A percentile compares a stretch with the other conserved stretches of the same genome.
Conservation (phyloP, 2,888 invertebrate genomes). For the Limenitis camilla region DNA sequence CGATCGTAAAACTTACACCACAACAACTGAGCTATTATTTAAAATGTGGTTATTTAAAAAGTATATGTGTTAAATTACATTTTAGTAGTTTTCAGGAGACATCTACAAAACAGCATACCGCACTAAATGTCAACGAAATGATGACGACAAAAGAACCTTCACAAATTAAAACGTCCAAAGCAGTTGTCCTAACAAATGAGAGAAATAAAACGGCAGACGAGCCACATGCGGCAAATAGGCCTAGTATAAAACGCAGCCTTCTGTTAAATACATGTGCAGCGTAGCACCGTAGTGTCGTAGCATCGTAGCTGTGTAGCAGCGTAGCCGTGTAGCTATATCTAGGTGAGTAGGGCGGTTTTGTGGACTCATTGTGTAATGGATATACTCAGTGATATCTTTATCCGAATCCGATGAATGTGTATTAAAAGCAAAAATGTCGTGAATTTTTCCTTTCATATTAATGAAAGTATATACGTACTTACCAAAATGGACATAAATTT, state of each 20-base stretch:
- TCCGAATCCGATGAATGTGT: too few relatives aligned
- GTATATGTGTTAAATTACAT: too few relatives aligned
- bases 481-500: too few relatives aligned
- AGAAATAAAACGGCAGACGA: conserved; percentile 16
- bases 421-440: too few relatives aligned
- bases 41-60: too few relatives aligned
- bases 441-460: too few relatives aligned
- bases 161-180: conserved; percentile 3
- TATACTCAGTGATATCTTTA: neutral
- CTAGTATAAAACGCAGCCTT: conserved; percentile 54
- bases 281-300: conserved; percentile 29
- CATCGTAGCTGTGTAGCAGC: neutral
- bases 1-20: too few relatives aligned
- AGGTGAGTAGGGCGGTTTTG: conserved; percentile 1
- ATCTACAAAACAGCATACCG: neutral
- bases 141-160: conserved; percentile 1
- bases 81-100: too few relatives aligned
- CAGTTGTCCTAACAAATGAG: conserved; percentile 15
- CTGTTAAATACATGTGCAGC: conserved; percentile 57
- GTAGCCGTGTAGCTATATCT: neutral
- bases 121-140: neutral
- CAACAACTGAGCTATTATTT: too few relatives aligned
- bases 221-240: conserved; percentile 17
- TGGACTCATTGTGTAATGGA: conserved; percentile 6
- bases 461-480: too few relatives aligned